phyloP scores from a whole-genome alignment of 1,140 invertebrate species.

The Akabosia matsudoensis region DNA sequence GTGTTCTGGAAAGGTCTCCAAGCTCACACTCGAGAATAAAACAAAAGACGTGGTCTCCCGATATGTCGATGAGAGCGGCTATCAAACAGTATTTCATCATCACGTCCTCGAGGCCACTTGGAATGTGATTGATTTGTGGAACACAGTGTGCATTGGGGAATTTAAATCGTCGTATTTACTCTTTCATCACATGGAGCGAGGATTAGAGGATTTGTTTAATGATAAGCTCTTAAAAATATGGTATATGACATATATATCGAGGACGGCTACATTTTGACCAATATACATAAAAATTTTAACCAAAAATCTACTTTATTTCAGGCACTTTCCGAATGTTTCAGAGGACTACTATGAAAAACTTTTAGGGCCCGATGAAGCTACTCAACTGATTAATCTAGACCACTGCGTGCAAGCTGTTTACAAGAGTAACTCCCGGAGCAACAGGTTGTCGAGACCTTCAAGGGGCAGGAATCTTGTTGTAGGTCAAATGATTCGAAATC shows the following conservation, averaged over 20 bases:
- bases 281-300: neutral
- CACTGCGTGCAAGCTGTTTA: neutral
- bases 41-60: neutral
- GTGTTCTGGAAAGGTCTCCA: neutral
- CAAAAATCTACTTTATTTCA: neutral
- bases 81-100: neutral
- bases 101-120: neutral
- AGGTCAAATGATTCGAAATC: neutral
- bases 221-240: neutral
- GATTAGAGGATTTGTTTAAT: neutral
- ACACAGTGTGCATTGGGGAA: neutral
- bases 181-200: neutral
- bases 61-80: neutral
- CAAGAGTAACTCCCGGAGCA: neutral
- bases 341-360: conserved; percentile 4
- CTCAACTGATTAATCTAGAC: neutral
- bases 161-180: neutral
- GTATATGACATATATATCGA: neutral
- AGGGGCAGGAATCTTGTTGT: neutral
- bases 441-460: neutral
- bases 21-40: neutral
- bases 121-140: neutral
- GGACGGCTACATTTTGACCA: neutral
- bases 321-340: neutral
- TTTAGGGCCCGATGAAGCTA: neutral